A percentile compares a stretch with the other conserved stretches of the same genome.
Evolutionary conservation across 1,140 invertebrate species (phyloP).

Genomic region (Hestina assimilis): DNA sequence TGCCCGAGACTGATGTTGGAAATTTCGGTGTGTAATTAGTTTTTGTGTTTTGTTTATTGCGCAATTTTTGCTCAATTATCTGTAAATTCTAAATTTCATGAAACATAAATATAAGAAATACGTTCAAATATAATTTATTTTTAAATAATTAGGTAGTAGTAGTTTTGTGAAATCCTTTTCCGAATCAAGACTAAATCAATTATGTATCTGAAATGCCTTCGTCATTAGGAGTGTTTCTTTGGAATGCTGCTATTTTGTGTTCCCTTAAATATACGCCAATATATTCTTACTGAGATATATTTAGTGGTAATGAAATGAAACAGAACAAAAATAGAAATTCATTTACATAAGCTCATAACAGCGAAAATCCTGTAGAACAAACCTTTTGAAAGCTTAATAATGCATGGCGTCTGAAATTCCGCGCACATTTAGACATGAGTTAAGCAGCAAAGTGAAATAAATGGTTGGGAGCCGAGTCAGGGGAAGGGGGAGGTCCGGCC

Average conservation of each 20-base stretch:
- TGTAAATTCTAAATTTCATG: no score
- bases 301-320: no score
- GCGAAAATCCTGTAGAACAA: background rate
- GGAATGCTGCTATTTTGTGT: no score
- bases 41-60: slow-evolving; percentile 17
- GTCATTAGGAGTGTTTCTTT: no score
- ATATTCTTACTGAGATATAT: no score
- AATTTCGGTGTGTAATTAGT: slow-evolving; percentile 24
- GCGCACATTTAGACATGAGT: slow-evolving; percentile 31
- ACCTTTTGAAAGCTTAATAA: slow-evolving; percentile 12
- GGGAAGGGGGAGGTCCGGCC: slow-evolving; percentile 48
- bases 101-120: no score
- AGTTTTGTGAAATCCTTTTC: background rate
- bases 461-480: slow-evolving; percentile 36
- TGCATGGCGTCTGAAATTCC: slow-evolving; percentile 26
- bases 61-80: slow-evolving; percentile 1
- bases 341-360: background rate
- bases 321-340: no score
- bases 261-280: no score
- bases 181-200: background rate
- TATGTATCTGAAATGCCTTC: background rate
- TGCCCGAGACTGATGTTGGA: slow-evolving; percentile 21
- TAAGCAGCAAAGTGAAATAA: slow-evolving; percentile 38
- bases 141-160: background rate
- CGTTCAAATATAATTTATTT: background rate